phyloP scores from a whole-genome alignment of 2,888 invertebrate genomes.

The Cabera pusaria region DNA sequence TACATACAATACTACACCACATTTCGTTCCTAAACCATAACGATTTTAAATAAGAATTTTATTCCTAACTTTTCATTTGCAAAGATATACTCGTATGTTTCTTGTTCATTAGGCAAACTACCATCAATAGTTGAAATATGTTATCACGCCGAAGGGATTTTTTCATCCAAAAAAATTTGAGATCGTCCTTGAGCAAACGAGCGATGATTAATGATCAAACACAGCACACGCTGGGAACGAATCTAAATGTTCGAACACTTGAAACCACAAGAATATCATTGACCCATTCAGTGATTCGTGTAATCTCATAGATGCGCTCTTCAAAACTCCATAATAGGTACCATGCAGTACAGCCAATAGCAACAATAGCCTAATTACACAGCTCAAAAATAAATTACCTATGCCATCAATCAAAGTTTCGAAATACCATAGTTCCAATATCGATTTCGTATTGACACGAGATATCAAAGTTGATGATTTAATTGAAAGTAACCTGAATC shows the following conservation, averaged over 20 bases:
- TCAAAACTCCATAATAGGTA: constrained; percentile 27
- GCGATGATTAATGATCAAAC: constrained; percentile 63
- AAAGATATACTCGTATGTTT: no score
- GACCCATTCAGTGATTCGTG: constrained; percentile 50
- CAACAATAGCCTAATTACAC: constrained; percentile 74
- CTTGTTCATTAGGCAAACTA: no score
- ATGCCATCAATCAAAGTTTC: constrained; percentile 58
- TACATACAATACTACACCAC: no score
- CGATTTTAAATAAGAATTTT: no score
- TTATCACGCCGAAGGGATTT: constrained; percentile 41
- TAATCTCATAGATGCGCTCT: constrained; percentile 43
- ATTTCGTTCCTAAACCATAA: no score
- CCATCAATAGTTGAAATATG: no score
- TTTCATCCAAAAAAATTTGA: constrained; percentile 44
- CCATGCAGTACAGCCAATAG: constrained; percentile 36
- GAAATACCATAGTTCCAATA: constrained; percentile 26
- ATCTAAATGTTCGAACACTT: no score
- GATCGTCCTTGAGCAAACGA: constrained; percentile 63
- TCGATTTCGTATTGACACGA: constrained; percentile 26
- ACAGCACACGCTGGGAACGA: constrained; percentile 51
- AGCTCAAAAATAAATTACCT: constrained; percentile 56
- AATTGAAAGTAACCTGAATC: constrained; percentile 29
- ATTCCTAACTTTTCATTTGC: no score
- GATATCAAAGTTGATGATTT: constrained; percentile 24
- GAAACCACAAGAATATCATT: constrained; percentile 3